Conservation (phyloP, 2,113 vertebrate genomes). For the Sapajus apella region DNA sequence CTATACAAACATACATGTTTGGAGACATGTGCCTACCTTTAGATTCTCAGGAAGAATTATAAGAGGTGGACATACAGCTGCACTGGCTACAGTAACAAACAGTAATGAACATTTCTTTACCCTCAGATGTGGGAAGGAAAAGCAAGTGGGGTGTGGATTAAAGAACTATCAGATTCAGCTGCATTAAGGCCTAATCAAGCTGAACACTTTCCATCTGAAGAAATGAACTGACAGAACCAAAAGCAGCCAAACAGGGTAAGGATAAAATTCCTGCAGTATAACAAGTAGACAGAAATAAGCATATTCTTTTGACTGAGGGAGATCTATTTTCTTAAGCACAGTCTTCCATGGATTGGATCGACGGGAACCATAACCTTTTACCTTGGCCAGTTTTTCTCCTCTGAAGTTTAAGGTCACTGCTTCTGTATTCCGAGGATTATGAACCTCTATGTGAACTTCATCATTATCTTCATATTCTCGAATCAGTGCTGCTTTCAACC, state of each 20-base stretch:
- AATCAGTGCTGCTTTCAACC: slow-evolving; percentile 96
- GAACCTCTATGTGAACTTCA: slow-evolving; percentile 97
- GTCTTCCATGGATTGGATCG: neutral
- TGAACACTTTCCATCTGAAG: neutral
- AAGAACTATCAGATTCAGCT: neutral
- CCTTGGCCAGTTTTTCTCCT: slow-evolving; percentile 98
- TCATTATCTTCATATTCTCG: slow-evolving; percentile 98
- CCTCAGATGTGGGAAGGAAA: neutral
- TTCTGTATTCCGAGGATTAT: slow-evolving; percentile 97
- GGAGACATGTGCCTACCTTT: neutral
- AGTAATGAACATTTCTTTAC: no score
- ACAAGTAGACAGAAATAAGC: neutral
- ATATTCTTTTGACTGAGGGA: neutral
- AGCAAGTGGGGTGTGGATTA: neutral
- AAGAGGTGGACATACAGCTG: neutral
- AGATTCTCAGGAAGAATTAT: neutral
- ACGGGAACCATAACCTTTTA: slow-evolving; percentile 54
- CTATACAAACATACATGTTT: neutral
- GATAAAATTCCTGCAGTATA: no score
- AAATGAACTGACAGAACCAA: neutral
- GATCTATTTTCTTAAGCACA: neutral
- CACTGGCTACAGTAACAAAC: neutral
- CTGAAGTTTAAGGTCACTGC: slow-evolving; percentile 98
- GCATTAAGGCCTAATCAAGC: neutral
- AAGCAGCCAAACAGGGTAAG: neutral